Conservation (phyloP, 2,797 vertebrate genomes). For the Pangasius macronema region DNA sequence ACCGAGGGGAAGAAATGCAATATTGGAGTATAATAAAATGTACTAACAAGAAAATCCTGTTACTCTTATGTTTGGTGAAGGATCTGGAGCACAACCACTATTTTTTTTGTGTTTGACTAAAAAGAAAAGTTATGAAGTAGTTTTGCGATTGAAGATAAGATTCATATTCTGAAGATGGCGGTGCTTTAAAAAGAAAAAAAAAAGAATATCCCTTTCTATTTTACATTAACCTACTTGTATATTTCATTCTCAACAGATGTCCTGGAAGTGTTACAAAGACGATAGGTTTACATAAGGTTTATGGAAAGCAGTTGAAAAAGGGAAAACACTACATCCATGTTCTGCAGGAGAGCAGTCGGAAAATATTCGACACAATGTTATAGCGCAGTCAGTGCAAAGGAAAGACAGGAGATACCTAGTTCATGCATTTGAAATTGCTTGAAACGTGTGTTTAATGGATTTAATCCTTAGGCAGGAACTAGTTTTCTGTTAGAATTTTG, state of each 20-base stretch:
- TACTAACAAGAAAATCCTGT: conserved; percentile 36
- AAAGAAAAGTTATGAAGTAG: conserved; percentile 22
- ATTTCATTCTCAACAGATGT: conserved; percentile 23
- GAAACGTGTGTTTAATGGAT: not conserved
- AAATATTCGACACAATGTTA: not conserved
- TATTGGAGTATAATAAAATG: conserved; percentile 29
- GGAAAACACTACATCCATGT: conserved; percentile 3
- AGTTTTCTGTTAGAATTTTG: not conserved
- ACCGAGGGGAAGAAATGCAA: conserved; percentile 24
- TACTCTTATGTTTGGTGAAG: conserved; percentile 50
- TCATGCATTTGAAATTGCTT: not conserved
- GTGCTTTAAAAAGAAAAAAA: conserved; percentile 1
- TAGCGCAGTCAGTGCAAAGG: not conserved
- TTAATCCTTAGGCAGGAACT: conserved; percentile 9
- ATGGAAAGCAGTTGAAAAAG: not conserved
- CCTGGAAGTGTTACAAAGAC: conserved; percentile 3
- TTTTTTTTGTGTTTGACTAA: conserved; percentile 35
- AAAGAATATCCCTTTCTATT: conserved; percentile 9
- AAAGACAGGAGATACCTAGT: not conserved
- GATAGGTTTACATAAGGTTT: not conserved
- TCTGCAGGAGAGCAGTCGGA: not conserved
- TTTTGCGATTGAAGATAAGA: conserved; percentile 35
- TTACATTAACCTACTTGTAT: not conserved
- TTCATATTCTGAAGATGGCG: conserved; percentile 36
- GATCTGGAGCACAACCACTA: conserved; percentile 39